phyloP scores from a whole-genome alignment of 30 jellyfish, hydroid and myxozoan genomes.

The Chrysaora quinquecirrha region DNA sequence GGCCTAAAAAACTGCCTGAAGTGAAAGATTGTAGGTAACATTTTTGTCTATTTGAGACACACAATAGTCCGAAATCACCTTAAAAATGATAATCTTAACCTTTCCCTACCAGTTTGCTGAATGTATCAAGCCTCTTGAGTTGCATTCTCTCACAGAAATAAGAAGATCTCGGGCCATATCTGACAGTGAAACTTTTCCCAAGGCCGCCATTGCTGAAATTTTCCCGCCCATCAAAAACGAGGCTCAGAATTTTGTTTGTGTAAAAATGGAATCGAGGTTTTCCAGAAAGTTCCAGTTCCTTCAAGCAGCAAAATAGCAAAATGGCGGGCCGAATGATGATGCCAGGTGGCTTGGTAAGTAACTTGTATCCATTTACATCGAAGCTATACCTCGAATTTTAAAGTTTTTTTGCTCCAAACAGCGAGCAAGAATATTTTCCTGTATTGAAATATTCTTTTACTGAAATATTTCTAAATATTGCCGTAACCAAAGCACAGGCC shows the following conservation, averaged over 20 bases:
- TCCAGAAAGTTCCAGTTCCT: too few species aligned
- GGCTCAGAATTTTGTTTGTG: background rate
- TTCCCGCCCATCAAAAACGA: background rate
- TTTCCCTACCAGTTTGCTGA: conserved; percentile 83
- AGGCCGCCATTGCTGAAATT: conserved; percentile 54
- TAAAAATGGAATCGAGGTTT: background rate
- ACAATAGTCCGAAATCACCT: too few species aligned
- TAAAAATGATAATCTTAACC: too few species aligned
- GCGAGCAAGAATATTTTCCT: too few species aligned
- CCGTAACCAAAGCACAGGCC: too few species aligned
- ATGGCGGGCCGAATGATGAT: conserved; percentile 60
- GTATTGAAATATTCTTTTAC: too few species aligned
- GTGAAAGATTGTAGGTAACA: too few species aligned
- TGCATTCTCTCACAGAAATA: conserved; percentile 58
- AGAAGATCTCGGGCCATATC: conserved; percentile 51
- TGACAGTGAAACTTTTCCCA: conserved; percentile 51
- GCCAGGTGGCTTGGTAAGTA: conserved; percentile 63
- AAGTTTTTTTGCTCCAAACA: too few species aligned
- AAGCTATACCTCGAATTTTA: background rate
- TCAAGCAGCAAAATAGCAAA: conserved; percentile 13
- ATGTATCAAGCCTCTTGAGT: conserved; percentile 60
- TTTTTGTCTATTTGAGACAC: too few species aligned
- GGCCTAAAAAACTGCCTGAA: too few species aligned
- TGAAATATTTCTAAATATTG: too few species aligned
- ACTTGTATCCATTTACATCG: conserved; percentile 17